phyloP scores from a whole-genome alignment of 2,797 vertebrate species.

The Neosalanx taihuensis region DNA sequence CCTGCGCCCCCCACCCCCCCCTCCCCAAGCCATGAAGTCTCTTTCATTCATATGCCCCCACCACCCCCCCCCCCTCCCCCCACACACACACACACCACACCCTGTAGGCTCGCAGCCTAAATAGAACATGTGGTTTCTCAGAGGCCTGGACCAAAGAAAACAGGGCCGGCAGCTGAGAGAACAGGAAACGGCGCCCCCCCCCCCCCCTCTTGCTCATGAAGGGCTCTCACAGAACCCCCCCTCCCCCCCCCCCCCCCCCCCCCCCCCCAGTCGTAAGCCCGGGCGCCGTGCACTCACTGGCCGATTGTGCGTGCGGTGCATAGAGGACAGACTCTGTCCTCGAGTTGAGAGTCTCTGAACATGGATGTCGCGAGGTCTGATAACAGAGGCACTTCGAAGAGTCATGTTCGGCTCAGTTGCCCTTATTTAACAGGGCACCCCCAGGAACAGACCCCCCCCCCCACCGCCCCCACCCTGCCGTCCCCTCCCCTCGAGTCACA shows the following conservation, averaged over 20 bases:
- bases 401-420: too few relatives aligned
- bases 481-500: not conserved
- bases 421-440: too few relatives aligned
- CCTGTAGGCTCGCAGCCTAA: slow-evolving; percentile 17
- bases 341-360: not conserved
- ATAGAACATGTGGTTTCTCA: slow-evolving; percentile 18
- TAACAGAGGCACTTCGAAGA: too few relatives aligned
- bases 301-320: not conserved
- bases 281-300: not conserved
- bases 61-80: not conserved
- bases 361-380: not conserved
- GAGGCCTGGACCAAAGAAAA: slow-evolving; percentile 24
- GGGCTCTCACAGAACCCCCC: slow-evolving; percentile 1
- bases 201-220: not conserved
- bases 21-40: not conserved
- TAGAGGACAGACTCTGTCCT: not conserved
- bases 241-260: not conserved
- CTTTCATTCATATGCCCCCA: slow-evolving; percentile 3
- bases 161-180: slow-evolving; percentile 9
- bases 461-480: too few relatives aligned
- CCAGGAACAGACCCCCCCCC: not conserved
- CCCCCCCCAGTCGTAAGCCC: not conserved
- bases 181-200: slow-evolving; percentile 3
- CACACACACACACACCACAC: not conserved
- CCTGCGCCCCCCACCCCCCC: not conserved